Evolutionary conservation across 2,113 vertebrate species (phyloP), one percentile per base, ranked within the genome.

Genomic region (Micronycteris hirsuta): DNA sequence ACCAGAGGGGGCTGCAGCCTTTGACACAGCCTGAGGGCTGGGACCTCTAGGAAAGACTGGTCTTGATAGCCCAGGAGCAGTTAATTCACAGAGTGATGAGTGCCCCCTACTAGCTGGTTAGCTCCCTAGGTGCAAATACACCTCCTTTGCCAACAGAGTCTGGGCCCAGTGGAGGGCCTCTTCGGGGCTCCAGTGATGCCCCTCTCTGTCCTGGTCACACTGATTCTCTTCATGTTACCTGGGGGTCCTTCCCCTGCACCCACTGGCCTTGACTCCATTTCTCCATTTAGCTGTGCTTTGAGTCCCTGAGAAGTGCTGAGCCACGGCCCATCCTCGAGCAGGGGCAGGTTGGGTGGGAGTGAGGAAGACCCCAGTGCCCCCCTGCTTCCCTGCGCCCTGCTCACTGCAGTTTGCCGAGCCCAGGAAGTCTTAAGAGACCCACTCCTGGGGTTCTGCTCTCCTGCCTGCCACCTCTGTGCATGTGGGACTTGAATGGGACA

Each of bases 101-200:
- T n/a, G 14, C 14, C 28, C 41, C 26, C 36, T 31, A 31, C 26
- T 36, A 31, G 33, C 15, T 26, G 43, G 28, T 33, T 31, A 43
- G 36, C 10, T 38, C 16, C 43, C 16, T 33, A 9, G 24, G 28
- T 58, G 10, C 31, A 41, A 45, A 61, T 15, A 7, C 3, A 22
- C 43, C 19, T 70, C 63, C 4, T 47, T 76, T 26, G 19, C 49
- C 76, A n/a, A 43, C 36, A 54, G 13, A 68, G 49, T 36, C n/a
- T 22, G 28, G 41, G 17, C 54, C 80, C 49, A 24, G 12, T 14
- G n/a, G 36, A 24, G 22, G 54, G 45, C 36, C 68, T 38, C 3
- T 1, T 16, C 31, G 41, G 43, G 16, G 24, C 5, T 2, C 24
- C 7, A 2, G 33, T 0, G 7, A 22, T 33, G n/a, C 26, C 80